Base-by-base conservation (phyloP, 2,888 invertebrate species). In the Drosophila mimica region DNA sequence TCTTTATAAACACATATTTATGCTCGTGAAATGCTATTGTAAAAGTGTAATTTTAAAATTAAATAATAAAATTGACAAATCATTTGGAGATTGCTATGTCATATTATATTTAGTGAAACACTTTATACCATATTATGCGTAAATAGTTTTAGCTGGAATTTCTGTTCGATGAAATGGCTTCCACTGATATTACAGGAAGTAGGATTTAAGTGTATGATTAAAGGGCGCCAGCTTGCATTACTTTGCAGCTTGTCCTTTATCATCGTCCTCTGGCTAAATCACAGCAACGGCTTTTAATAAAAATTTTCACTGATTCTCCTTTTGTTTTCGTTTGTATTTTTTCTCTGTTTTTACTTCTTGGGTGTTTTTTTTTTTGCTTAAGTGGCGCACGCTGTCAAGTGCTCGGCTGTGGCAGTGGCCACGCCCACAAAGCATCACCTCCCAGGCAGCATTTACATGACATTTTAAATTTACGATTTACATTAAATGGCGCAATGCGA, bases 401-500 rank as follows among this genome's bases (percentile, higher is more conserved):
- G 69, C 68, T 59, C 72, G 58, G 70, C 68, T 54, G 36, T 51
- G 28, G 72, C 62, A 30, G 28, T 60, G 67, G 70, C 82, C 75
- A 79, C 84, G 79, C 89, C 84, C 70, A 76, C 79, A 58, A 63
- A 64, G 36, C 70, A 69, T 77, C 79, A 64, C 74, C 76, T 53
- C 72, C 76, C 74, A 59, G 33, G 64, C 72, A 71, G 70, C 76
- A 56, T 87, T 89, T 85, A 89, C 89, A 87, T 87, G 87, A 87
- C 87, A 87, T 87, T 86, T 87, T 89, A 87, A 87, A 87, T 87
- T 87, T 87, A 87, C 87, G 89, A 87, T 87, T 89, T 89, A 84
- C 89, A 88, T 86, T 86, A 86, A 86, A 86, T 81, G 87, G 82
- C 84, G 81, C 88, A 87, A 73, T 77, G 81, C 75, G 75, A 74